A percentile compares a stretch with the other conserved stretches of the same genome.
These are phyloP conservation scores for Strix aluco DNA, from an alignment of 2,113 vertebrate genomes.

Conservation along the genomic window DNA sequence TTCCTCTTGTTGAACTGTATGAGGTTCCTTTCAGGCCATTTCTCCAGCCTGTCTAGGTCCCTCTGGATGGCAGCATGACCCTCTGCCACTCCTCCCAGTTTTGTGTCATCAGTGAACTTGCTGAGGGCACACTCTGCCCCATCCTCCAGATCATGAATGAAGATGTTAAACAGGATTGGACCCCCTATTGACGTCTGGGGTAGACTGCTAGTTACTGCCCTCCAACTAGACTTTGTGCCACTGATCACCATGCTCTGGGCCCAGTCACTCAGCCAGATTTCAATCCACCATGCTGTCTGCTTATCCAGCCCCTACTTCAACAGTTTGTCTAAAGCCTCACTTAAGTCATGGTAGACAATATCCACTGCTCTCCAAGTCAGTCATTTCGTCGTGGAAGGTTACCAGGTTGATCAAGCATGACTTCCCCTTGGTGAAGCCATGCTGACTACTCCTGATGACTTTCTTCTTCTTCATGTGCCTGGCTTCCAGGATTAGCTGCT, in stretches of 20 bases:
- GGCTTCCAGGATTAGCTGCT: neutral
- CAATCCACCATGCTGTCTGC: neutral
- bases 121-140: neutral
- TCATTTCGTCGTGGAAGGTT: neutral
- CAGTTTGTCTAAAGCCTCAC: neutral
- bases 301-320: neutral
- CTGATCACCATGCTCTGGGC: neutral
- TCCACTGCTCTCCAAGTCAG: neutral
- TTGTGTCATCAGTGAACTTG: neutral
- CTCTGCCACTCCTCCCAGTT: neutral
- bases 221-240: too few relatives aligned
- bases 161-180: neutral
- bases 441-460: neutral
- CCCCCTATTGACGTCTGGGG: neutral
- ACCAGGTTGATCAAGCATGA: neutral
- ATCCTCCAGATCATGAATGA: neutral
- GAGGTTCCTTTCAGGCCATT: neutral
- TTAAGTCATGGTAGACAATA: neutral
- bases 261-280: neutral
- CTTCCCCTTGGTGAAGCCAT: neutral
- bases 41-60: neutral
- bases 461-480: neutral
- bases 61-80: too few relatives aligned
- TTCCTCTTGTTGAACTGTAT: too few relatives aligned
- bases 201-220: too few relatives aligned